Conservation (phyloP, 2,113 vertebrate species). For the Peromyscus leucopus region DNA sequence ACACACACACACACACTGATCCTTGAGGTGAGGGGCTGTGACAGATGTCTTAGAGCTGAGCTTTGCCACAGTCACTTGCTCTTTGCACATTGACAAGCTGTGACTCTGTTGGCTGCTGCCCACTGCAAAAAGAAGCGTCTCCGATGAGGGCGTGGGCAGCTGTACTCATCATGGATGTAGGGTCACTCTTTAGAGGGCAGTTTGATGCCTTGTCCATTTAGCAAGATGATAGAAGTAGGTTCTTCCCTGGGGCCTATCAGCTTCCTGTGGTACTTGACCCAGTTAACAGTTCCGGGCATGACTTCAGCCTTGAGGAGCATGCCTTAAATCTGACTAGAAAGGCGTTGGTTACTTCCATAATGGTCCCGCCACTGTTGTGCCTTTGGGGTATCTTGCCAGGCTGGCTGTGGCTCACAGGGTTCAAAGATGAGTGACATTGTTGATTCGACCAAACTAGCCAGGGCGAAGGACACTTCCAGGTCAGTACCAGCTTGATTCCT, state of each 20-base stretch:
- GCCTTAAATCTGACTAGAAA: not conserved
- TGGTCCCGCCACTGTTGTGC: not conserved
- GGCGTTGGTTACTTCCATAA: too few species aligned
- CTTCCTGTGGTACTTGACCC: not conserved
- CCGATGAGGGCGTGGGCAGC: not conserved
- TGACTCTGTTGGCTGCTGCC: not conserved
- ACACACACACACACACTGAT: not conserved
- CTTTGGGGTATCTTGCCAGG: not conserved
- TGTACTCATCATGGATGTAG: rapidly evolving
- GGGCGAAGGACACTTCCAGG: not conserved
- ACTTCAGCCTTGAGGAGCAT: not conserved
- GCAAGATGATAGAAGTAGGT: not conserved
- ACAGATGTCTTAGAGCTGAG: not conserved
- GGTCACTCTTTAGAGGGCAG: not conserved
- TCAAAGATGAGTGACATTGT: not conserved
- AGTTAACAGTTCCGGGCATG: not conserved
- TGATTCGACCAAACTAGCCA: not conserved
- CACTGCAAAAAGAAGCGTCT: not conserved
- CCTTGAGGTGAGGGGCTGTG: not conserved
- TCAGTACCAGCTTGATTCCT: not conserved
- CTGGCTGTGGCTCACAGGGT: not conserved
- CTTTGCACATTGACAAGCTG: not conserved
- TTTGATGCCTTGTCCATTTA: not conserved
- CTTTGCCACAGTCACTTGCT: not conserved
- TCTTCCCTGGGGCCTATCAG: too few species aligned